Percentiles rank a stretch among this genome's conserved stretches.
phyloP scores from a whole-genome alignment of 2,888 invertebrate genomes.

The Orgyia antiqua region DNA sequence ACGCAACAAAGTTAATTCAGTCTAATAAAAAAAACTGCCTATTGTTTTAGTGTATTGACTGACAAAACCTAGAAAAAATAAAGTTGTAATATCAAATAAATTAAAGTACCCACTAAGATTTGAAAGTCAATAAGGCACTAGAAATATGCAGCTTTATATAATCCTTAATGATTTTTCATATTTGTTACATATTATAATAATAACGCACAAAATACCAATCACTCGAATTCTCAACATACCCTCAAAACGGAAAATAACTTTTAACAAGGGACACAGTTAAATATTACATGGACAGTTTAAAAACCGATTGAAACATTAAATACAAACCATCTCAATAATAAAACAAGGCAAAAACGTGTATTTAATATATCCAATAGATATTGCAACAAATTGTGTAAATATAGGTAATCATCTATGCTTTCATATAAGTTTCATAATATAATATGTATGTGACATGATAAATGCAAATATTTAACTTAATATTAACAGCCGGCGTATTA shows the following conservation, averaged over 20 bases:
- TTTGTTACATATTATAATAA: constrained; percentile 49
- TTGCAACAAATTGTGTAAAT: constrained; percentile 37
- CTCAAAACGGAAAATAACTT: constrained; percentile 29
- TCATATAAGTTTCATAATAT: constrained; percentile 24
- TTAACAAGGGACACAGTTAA: constrained; percentile 44
- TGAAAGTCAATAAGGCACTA: constrained; percentile 69
- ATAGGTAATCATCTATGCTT: constrained; percentile 31
- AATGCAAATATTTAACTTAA: constrained; percentile 21
- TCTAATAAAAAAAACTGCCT: constrained; percentile 59
- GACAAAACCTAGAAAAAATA: constrained; percentile 37
- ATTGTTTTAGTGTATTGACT: constrained; percentile 56
- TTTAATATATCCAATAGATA: constrained; percentile 33
- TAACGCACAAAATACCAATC: constrained; percentile 44
- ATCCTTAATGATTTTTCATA: constrained; percentile 52
- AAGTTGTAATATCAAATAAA: neutral
- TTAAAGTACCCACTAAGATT: constrained; percentile 32
- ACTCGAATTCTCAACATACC: constrained; percentile 41
- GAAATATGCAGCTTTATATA: constrained; percentile 51
- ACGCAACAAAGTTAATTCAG: constrained; percentile 63
- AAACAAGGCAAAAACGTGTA: constrained; percentile 37
- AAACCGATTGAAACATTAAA: constrained; percentile 63
- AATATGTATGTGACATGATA: constrained; percentile 12
- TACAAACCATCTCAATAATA: constrained; percentile 48
- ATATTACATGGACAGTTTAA: constrained; percentile 50
- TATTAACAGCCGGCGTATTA: no score